Base-by-base conservation (phyloP, 23 tunicate species). In the Halocynthia aurantium region DNA sequence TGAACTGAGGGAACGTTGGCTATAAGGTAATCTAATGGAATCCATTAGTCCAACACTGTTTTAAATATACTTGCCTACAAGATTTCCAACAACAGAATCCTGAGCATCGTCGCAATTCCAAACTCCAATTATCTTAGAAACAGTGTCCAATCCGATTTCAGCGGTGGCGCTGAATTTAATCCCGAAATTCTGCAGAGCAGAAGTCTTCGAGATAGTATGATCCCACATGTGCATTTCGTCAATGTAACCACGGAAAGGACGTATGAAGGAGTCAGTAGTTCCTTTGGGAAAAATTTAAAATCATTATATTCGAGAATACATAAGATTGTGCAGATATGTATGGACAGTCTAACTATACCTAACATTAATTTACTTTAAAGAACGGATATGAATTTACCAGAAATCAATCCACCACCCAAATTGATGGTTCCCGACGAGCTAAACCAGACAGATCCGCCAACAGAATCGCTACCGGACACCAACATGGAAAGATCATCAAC, bases 201-300 rank as follows among this genome's bases (percentile, higher is more conserved):
- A 64, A 7, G 44, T 20, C 83, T 80, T 80, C 49, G 51, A 17
- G 51, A 80, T 21, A 7, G 31, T 67, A 20, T 64, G 72, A 17
- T 67, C 68, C 83, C 83, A 80, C 21, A 80, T 49, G 65, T 68
- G 72, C 7, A 67, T 49, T 68, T 80, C 83, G 57, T 80, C 83
- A 12, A 80, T 80, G 21, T 52, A 53, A 11, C 83, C 83, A n/a
- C 17, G 22, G 22, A 80, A 80, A 10, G 80, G 65, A n/a, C 50
- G 60, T 18, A 52, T 31, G 44, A 31, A 31, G 44, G 44, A 31
- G 44, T 31, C 44, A 31, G 44, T 31, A 31, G 44, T 31, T 31
- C 44, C 44, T 31, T 0, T 31, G 44, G 44, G 44, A 0, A 31
- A 31, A 0, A 31, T 31, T 31, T 4, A 31, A 31, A 31, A 31